Base-by-base conservation (phyloP, 1,140 invertebrate genomes). In the Zaprionus camerounensis region DNA sequence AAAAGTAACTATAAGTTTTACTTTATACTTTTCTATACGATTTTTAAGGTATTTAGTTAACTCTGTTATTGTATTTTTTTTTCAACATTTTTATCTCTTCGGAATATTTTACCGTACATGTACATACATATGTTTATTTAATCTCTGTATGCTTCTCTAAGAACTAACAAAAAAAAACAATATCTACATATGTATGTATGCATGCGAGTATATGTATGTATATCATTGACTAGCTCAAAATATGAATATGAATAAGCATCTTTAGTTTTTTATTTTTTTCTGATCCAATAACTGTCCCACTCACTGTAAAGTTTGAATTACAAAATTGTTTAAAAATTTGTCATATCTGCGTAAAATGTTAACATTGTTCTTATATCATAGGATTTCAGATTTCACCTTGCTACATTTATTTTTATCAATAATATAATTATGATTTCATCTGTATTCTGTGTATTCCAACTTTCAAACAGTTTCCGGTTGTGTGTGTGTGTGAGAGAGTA, bases 321-420 rank as follows among this genome's bases (percentile, higher is more conserved):
- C 76, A 86, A 84, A 86, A 84, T 79, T 20, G 57, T 71, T 75
- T 59, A 70, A 49, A 51, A 71, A 70, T 57, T 69, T 71, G 20
- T 71, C 44, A 70, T 82, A 71, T 74, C 46, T 55, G 75, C 76
- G 57, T 69, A 90, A 90, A 90, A 90, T 90, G 86, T 90, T 90
- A 90, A 90, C 86, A 90, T 90, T 80, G 80, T 77, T 90, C 78
- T 80, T 91, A 91, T 69, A 82, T 51, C 57, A 63, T 87, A 80
- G 80, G 84, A 88, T 87, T 58, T 24, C 46, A 51, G 46, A 51
- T 67, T 87, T 87, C 80, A 87, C 84, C 83, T 70, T 64, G 66
- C 81, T 81, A 81, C 41, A 46, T 46, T 17, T 46, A 34, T 34
- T 72, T 53, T 61, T 80, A 68, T 68, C 63, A 65, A 71, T 66